These are phyloP conservation scores for Maconellicoccus hirsutus DNA, from an alignment of 1,140 invertebrate genomes.

Conservation along the genomic window DNA sequence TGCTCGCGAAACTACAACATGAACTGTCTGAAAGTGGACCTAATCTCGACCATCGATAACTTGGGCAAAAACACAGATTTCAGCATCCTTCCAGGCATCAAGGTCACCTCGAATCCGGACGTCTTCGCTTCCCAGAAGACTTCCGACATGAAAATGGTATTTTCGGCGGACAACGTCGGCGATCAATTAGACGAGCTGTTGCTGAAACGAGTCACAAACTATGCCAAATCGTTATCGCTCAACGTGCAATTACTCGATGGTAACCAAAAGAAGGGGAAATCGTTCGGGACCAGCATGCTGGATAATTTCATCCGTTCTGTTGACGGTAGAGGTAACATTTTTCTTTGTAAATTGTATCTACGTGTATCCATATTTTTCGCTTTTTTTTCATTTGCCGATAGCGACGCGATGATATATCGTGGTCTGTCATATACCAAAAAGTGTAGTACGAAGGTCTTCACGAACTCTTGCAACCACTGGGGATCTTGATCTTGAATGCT, in stretches of 20 bases:
- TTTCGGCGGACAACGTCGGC: conserved; percentile 4
- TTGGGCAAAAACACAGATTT: background rate
- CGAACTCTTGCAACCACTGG: no score
- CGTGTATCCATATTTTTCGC: no score
- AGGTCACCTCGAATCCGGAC: background rate
- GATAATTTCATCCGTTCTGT: conserved; percentile 11
- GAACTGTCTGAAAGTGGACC: conserved; percentile 11
- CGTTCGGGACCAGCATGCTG: background rate
- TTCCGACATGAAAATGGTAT: background rate
- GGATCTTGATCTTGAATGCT: no score
- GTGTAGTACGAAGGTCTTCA: no score
- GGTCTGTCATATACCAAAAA: no score
- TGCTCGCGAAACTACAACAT: background rate
- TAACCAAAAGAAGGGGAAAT: conserved; percentile 10
- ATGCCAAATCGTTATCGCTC: conserved; percentile 7
- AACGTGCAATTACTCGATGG: background rate
- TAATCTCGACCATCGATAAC: background rate
- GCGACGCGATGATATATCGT: no score
- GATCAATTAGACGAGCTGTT: conserved; percentile 9
- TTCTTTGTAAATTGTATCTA: background rate
- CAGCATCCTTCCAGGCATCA: background rate
- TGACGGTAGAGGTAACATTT: conserved; percentile 17
- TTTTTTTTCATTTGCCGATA: no score
- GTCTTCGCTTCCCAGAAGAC: background rate
- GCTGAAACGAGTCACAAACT: background rate